A percentile compares a stretch with the other conserved stretches of the same genome.
Conservation (phyloP, 2,797 vertebrate genomes). For the Rhinogobio ventralis region DNA sequence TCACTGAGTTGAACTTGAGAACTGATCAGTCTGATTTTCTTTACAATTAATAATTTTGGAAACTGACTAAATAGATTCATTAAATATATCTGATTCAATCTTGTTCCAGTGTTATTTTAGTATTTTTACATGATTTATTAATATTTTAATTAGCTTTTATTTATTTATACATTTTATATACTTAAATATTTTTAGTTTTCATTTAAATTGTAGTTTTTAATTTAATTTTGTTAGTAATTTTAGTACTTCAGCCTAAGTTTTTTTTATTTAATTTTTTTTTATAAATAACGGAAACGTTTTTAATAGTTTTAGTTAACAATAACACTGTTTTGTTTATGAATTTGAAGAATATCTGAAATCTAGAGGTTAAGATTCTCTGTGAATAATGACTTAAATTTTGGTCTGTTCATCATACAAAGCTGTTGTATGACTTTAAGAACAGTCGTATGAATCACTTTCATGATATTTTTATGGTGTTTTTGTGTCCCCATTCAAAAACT, state of each 20-base stretch:
- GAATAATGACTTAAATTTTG: not conserved
- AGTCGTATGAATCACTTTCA: not conserved
- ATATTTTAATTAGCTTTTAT: not conserved
- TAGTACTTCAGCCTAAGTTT: not conserved
- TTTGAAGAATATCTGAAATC: not conserved
- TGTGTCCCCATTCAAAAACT: not conserved
- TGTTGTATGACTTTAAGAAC: not conserved
- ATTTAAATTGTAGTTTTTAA: not conserved
- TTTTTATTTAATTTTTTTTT: not conserved
- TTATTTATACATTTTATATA: no score
- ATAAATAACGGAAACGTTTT: not conserved
- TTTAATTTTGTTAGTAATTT: not conserved
- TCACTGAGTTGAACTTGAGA: not conserved
- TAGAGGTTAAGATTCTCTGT: not conserved
- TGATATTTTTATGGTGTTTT: not conserved
- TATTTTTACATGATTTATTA: not conserved
- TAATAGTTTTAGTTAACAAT: not conserved
- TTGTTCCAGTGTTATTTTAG: not conserved
- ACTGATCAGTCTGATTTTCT: no score
- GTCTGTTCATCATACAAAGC: not conserved
- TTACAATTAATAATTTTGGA: not conserved
- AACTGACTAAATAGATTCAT: not conserved
- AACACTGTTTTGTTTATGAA: not conserved
- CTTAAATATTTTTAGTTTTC: not conserved
- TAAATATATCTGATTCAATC: not conserved